Evolutionary conservation across 2,888 invertebrate species (phyloP).

Genomic region (Micoletzkya japonica): DNA sequence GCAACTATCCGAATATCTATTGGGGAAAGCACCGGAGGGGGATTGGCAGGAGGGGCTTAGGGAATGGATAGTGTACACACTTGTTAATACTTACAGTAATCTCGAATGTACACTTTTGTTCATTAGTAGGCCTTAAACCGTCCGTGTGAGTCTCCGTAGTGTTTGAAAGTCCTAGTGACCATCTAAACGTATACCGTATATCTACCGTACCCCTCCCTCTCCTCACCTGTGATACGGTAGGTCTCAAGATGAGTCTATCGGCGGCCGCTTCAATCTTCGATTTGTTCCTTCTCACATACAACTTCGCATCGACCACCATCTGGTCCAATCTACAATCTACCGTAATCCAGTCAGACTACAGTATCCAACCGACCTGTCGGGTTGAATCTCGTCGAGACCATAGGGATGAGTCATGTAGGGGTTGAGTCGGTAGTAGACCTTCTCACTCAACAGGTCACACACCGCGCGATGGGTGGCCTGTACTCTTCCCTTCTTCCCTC

Average conservation of each 20-base stretch:
- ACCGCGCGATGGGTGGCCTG: constrained; percentile 79
- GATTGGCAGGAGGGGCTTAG: no score
- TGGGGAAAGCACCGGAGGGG: no score
- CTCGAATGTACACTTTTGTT: no score
- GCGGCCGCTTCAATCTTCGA: constrained; percentile 70
- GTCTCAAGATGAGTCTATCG: constrained; percentile 33
- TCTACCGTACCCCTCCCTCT: no score
- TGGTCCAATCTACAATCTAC: constrained; percentile 68
- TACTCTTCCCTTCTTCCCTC: no score
- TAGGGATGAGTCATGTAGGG: constrained; percentile 82
- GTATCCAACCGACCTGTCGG: constrained; percentile 66
- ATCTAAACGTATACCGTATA: no score
- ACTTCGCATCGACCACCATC: constrained; percentile 77
- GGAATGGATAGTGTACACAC: no score
- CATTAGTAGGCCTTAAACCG: no score
- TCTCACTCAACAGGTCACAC: constrained; percentile 73
- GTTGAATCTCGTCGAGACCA: constrained; percentile 78
- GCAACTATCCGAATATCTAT: no score
- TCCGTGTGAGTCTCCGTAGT: no score
- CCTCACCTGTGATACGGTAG: constrained; percentile 13
- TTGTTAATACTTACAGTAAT: no score
- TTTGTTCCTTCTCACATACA: constrained; percentile 81
- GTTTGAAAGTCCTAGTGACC: no score
- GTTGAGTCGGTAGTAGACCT: constrained; percentile 74
- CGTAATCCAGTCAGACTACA: background rate